phyloP scores from a whole-genome alignment of 2,888 invertebrate species.

The Malacosoma neustria region DNA sequence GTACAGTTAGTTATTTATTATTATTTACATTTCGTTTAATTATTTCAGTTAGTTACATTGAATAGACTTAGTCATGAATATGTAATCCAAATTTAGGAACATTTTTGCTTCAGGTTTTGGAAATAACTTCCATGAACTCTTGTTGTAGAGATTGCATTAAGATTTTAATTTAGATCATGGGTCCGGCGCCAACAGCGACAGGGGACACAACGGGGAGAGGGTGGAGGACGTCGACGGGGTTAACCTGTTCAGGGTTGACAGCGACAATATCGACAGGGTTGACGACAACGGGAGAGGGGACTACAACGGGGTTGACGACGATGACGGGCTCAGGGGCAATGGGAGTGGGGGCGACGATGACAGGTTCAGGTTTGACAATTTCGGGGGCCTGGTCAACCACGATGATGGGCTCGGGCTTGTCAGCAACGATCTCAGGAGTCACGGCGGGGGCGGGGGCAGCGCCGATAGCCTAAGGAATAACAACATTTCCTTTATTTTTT shows the following conservation, averaged over 20 bases:
- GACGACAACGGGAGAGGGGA: constrained; percentile 6
- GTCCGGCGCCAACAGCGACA: constrained; percentile 2
- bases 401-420: constrained; percentile 4
- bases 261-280: constrained; percentile 14
- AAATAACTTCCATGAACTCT: too few species aligned
- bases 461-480: background rate
- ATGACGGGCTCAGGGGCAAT: constrained; percentile 6
- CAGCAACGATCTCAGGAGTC: constrained; percentile 2
- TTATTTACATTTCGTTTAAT: too few species aligned
- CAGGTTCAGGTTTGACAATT: constrained; percentile 5
- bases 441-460: background rate
- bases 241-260: constrained; percentile 4
- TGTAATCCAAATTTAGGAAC: too few species aligned
- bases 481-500: background rate
- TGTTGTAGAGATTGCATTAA: too few species aligned
- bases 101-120: too few species aligned
- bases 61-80: too few species aligned
- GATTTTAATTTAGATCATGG: constrained; percentile 1
- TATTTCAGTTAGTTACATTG: too few species aligned
- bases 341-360: constrained; percentile 1
- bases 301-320: constrained; percentile 10
- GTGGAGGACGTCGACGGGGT: background rate
- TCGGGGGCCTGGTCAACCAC: constrained; percentile 6
- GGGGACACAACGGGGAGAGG: background rate
- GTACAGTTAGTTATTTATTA: too few species aligned